Conservation (phyloP, 2,113 vertebrate genomes). For the Phoenicopterus ruber region DNA sequence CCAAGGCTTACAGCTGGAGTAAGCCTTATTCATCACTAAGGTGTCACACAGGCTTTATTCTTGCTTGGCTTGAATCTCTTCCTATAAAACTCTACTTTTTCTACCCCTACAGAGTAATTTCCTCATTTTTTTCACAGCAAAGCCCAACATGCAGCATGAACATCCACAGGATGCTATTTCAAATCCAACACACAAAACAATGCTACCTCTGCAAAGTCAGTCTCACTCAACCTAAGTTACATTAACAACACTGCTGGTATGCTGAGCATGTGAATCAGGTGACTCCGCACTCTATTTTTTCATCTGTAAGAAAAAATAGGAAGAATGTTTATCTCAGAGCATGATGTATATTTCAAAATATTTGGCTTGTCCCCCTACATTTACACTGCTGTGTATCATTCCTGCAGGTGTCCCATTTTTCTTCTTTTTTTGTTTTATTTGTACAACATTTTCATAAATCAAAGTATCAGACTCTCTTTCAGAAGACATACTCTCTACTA, state of each 20-base stretch:
- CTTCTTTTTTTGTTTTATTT: slow-evolving; percentile 27
- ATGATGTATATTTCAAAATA: neutral
- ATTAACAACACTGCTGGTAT: neutral
- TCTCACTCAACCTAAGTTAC: neutral
- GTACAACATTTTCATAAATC: slow-evolving; percentile 42
- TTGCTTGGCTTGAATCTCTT: neutral
- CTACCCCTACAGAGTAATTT: neutral
- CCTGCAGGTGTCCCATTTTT: neutral
- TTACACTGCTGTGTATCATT: neutral
- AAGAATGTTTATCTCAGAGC: neutral
- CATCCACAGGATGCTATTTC: neutral
- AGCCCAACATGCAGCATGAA: neutral
- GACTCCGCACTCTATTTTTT: neutral
- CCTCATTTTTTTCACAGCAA: neutral
- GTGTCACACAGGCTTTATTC: neutral
- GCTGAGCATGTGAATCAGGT: neutral
- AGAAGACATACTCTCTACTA: neutral
- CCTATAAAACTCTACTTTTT: neutral
- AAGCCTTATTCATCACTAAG: neutral
- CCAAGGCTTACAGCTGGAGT: neutral
- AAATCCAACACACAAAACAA: neutral
- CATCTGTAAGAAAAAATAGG: neutral
- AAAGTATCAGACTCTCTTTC: slow-evolving; percentile 31
- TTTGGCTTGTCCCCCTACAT: neutral
- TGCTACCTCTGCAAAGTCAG: neutral